These are phyloP conservation scores for Whitmania pigra DNA, from an alignment of 1,140 invertebrate genomes.

Conservation along the genomic window DNA sequence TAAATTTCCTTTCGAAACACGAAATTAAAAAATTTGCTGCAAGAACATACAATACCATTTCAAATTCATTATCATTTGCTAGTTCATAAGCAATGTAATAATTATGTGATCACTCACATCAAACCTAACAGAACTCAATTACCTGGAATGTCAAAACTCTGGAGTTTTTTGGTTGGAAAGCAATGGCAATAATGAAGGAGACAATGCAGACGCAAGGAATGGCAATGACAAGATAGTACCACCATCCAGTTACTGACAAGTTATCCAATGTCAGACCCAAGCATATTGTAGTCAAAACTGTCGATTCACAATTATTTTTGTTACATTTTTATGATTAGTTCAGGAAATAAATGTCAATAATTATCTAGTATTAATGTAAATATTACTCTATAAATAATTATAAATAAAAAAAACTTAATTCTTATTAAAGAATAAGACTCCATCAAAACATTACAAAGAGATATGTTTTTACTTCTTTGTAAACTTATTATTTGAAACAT, in stretches of 20 bases:
- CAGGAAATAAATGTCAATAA: no score
- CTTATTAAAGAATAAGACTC: no score
- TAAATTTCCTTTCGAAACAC: background rate
- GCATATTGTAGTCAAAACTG: slow-evolving; percentile 7
- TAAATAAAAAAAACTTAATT: no score
- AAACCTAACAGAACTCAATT: background rate
- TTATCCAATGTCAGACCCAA: background rate
- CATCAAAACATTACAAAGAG: no score
- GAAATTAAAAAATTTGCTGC: background rate
- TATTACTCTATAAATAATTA: no score
- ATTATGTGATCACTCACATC: no score
- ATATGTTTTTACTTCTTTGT: no score
- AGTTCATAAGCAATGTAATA: no score
- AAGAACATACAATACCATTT: background rate
- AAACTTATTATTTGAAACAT: background rate
- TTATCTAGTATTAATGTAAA: no score
- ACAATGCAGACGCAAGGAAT: slow-evolving; percentile 4
- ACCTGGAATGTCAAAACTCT: slow-evolving; percentile 10
- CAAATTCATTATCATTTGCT: no score
- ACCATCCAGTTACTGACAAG: background rate
- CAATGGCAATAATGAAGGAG: background rate
- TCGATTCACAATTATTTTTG: background rate
- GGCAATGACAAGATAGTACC: background rate
- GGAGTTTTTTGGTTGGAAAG: slow-evolving; percentile 14
- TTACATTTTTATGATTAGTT: no score